phyloP scores from a whole-genome alignment of 2,113 vertebrate genomes.

The Oryzias celebensis region DNA sequence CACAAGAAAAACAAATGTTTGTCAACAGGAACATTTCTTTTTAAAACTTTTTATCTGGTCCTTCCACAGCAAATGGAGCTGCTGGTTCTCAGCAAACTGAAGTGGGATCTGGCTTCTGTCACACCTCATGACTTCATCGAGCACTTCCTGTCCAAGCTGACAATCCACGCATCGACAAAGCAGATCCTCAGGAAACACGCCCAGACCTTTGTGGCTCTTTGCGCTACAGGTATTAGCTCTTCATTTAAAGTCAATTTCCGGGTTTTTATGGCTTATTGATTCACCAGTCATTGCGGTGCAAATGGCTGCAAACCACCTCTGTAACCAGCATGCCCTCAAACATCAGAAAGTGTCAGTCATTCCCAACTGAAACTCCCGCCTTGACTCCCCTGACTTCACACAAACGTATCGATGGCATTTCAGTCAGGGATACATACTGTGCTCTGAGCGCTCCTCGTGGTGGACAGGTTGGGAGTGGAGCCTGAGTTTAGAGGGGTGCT shows the following conservation, averaged over 20 bases:
- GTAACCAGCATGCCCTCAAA: too few species aligned
- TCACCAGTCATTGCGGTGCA: too few species aligned
- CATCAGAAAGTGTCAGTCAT: too few species aligned
- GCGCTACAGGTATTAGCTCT: slow-evolving; percentile 86
- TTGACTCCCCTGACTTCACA: too few species aligned
- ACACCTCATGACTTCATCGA: slow-evolving; percentile 98
- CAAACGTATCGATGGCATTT: too few species aligned
- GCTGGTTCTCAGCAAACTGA: slow-evolving; percentile 94
- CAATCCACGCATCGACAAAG: slow-evolving; percentile 87
- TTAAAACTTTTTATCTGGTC: slow-evolving; percentile 42
- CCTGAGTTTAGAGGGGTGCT: too few species aligned
- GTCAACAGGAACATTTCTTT: neutral
- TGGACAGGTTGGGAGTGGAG: too few species aligned
- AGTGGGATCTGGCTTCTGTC: slow-evolving; percentile 96
- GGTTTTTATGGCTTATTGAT: too few species aligned
- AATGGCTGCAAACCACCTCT: too few species aligned
- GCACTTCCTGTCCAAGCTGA: slow-evolving; percentile 96
- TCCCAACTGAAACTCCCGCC: too few species aligned
- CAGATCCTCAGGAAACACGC: slow-evolving; percentile 96
- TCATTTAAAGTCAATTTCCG: neutral
- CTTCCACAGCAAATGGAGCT: slow-evolving; percentile 93
- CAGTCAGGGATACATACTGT: too few species aligned
- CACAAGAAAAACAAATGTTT: neutral
- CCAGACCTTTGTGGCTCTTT: slow-evolving; percentile 97
- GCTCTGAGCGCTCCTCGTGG: too few species aligned